Base-by-base conservation (phyloP, 2,113 vertebrate genomes). In the Setophaga kirtlandii region DNA sequence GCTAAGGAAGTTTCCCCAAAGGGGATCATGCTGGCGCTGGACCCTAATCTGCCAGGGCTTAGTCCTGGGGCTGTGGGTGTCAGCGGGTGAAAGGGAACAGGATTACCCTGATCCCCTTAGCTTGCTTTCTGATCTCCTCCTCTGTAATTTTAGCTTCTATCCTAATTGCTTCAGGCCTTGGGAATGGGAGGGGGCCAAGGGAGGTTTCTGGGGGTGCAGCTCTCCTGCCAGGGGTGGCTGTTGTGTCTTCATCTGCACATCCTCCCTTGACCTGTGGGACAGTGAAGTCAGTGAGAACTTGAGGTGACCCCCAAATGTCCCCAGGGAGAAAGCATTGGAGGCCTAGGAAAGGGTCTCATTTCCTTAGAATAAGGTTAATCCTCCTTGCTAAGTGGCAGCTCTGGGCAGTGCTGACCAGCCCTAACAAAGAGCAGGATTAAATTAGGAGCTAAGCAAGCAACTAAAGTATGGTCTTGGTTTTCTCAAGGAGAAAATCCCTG, bases 111-210 rank as follows among this genome's bases (percentile, higher is more conserved):
- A 91, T 95, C 86, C 33, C 87, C 37, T 87, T 88, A 83, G 53
- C 42, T 91, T 87, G 68, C 76, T 92, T 78, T 92, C 53, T 95
- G 62, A 82, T 93, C 81, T 73, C 50, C 59, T 92, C 37, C 92
- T 89, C 64, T 90, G 71, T 94, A 90, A 68, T 77, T 90, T 53
- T 79, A 87, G 69, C 44, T 76, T 2, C 4, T 67, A 47, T 28
- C 56, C 65, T 93, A 89, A 60, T 71, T 95, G 71, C 77, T 91
- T 83, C 58, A 60, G 77, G 71, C 52, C 28, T 47, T 58, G 50
- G 55, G 64, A 92, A 92, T 19, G 22, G n/a, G 59, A 80, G 24
- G 17, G 25, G 15, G 9, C 41, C 46, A 20, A 39, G 15, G 53
- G 44, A 69, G 11, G 13, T 53, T 80, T 86, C 16, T 60, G 46